Base-by-base conservation (phyloP, 2,113 vertebrate species). In the Pycnonotus jocosus region DNA sequence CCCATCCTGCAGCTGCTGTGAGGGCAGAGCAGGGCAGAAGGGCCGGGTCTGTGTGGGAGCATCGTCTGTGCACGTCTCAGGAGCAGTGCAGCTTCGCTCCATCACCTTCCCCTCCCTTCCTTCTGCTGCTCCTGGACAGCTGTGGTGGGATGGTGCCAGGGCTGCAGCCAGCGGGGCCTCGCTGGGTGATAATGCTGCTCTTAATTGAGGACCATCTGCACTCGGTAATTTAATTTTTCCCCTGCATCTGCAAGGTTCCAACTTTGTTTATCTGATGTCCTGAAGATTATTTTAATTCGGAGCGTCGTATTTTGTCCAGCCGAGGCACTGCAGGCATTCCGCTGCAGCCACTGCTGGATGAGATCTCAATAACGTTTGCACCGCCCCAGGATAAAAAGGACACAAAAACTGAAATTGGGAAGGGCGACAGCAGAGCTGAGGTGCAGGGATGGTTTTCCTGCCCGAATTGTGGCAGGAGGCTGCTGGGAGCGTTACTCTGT, bases 171-270 rank as follows among this genome's bases (percentile, higher is more conserved):
- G 77, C 3, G 2, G 47, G 35, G 64, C 85, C 1, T 44, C 22
- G 57, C 12, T 6, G 61, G 51, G 65, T 69, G 60, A 35, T 81
- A 72, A 76, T 1, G 20, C 66, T 72, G 74, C 73, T 78, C 54
- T 69, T 95, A 86, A 92, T 71, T 89, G 89, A 60, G 66, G n/a
- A 91, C 77, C 84, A 92, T 93, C 95, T 95, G 95, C 81, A 14
- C 81, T 56, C 0, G 44, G 81, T 85, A 82, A 95, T 95, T 92
- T 57, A 31, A 72, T 89, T 23, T 58, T 91, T 81, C n/a, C n/a
- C 53, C 84, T 33, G 78, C 87, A 72, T 91, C 95, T 85, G 86
- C 54, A n/a, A 92, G 78, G 81, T 73, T 95, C 95, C 90, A 24
- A 5, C 71, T 96, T 91, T 69, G 64, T 91, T 89, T 89, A 48